A percentile compares a stretch with the other conserved stretches of the same genome.
These are phyloP conservation scores for Xylocampa areola DNA, from an alignment of 2,888 invertebrate genomes.

Conservation along the genomic window DNA sequence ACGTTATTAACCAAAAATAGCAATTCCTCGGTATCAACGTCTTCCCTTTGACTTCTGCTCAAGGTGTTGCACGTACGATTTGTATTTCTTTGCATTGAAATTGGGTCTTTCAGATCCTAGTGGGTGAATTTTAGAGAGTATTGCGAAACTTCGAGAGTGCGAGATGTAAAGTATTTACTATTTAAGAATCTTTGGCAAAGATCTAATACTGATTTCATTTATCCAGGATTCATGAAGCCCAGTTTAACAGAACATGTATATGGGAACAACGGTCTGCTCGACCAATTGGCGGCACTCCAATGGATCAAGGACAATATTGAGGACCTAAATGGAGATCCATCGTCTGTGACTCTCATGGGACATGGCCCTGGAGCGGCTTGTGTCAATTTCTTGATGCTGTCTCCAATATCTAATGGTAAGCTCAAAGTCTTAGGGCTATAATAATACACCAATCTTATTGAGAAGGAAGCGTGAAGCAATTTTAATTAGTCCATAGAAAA, in stretches of 20 bases:
- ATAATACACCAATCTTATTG: too few relatives aligned
- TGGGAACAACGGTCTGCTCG: constrained; percentile 97
- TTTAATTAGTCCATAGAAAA: too few relatives aligned
- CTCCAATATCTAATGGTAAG: constrained; percentile 94
- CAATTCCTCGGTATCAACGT: too few relatives aligned
- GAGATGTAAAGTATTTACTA: too few relatives aligned
- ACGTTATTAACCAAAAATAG: too few relatives aligned
- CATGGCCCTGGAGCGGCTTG: constrained; percentile 98
- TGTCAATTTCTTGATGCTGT: constrained; percentile 97
- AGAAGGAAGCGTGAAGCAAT: too few relatives aligned
- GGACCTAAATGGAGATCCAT: constrained; percentile 96
- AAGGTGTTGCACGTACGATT: too few relatives aligned
- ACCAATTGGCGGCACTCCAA: constrained; percentile 97
- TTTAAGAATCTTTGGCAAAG: constrained; percentile 4
- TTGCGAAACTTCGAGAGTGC: too few relatives aligned
- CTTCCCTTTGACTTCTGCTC: too few relatives aligned
- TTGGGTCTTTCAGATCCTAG: too few relatives aligned
- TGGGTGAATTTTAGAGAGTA: too few relatives aligned
- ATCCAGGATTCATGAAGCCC: constrained; percentile 94
- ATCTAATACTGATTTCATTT: neutral
- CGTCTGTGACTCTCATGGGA: constrained; percentile 96
- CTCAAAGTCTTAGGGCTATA: neutral
- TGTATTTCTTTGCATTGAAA: too few relatives aligned
- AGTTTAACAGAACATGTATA: constrained; percentile 93
- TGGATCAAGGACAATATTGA: constrained; percentile 98